These are phyloP conservation scores for Myiozetetes cayanensis DNA, from an alignment of 2,113 vertebrate genomes.

Conservation along the genomic window DNA sequence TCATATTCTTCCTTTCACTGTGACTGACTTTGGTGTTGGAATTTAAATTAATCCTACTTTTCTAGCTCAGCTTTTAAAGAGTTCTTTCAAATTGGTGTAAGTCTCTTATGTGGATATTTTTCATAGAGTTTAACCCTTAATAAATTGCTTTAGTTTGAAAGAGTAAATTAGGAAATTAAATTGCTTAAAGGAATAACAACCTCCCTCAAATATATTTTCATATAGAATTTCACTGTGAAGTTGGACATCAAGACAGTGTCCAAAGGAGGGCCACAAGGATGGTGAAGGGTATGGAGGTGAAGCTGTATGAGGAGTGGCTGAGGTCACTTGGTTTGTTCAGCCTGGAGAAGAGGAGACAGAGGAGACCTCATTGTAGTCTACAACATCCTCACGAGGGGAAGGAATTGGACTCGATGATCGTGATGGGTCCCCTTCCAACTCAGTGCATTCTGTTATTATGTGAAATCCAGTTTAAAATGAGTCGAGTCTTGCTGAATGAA, in stretches of 20 bases:
- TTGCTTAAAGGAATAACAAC: background rate
- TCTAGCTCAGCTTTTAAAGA: background rate
- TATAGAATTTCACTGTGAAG: background rate
- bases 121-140: background rate
- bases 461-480: background rate
- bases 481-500: background rate
- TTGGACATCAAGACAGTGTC: background rate
- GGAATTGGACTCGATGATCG: background rate
- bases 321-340: background rate
- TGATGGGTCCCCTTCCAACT: background rate
- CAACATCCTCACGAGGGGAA: background rate
- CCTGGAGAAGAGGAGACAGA: background rate
- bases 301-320: background rate
- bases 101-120: background rate
- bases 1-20: background rate
- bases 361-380: background rate
- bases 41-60: background rate
- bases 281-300: background rate
- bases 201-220: background rate
- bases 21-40: background rate
- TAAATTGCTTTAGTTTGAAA: background rate
- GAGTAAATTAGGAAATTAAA: background rate
- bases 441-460: background rate
- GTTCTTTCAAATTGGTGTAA: background rate
- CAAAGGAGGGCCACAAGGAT: background rate